A percentile compares a stretch with the other conserved stretches of the same genome.
Evolutionary conservation across 2,113 vertebrate species (phyloP).

Genomic region (Pteronura brasiliensis): DNA sequence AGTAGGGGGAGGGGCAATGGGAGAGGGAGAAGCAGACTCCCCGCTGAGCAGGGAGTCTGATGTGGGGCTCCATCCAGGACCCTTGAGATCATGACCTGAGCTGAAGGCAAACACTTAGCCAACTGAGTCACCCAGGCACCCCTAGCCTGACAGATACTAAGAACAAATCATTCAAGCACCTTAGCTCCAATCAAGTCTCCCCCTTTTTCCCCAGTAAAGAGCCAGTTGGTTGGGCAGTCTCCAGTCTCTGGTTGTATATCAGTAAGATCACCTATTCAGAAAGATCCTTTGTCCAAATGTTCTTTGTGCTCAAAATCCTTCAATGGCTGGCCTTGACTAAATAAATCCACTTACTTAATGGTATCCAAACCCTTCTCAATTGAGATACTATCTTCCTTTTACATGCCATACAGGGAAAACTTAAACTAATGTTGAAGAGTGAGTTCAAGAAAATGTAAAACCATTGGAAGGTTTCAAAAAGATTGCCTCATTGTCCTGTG

Average conservation of each 20-base stretch:
- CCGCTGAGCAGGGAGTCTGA: no score
- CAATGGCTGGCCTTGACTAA: neutral
- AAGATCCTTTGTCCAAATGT: rapidly evolving
- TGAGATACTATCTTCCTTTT: neutral
- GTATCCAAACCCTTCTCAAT: neutral
- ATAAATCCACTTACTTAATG: neutral
- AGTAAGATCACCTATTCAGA: neutral
- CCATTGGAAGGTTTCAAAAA: neutral
- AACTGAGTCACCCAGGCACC: no score
- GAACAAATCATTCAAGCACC: neutral
- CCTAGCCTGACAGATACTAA: neutral
- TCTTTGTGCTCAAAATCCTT: neutral
- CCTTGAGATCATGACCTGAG: no score
- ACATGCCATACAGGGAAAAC: neutral
- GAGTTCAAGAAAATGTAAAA: slow-evolving; percentile 2
- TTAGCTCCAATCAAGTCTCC: neutral
- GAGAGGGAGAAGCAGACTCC: no score
- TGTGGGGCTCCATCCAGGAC: no score
- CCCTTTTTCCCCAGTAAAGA: neutral
- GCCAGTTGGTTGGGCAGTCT: neutral
- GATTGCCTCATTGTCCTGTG: neutral
- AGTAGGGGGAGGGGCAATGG: no score
- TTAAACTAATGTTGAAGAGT: neutral
- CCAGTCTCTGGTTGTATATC: neutral
- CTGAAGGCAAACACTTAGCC: no score